Evolutionary conservation across 2,888 invertebrate species (phyloP), one percentile per base, ranked within the genome.

Genomic region (Amblyjoppa proteus): DNA sequence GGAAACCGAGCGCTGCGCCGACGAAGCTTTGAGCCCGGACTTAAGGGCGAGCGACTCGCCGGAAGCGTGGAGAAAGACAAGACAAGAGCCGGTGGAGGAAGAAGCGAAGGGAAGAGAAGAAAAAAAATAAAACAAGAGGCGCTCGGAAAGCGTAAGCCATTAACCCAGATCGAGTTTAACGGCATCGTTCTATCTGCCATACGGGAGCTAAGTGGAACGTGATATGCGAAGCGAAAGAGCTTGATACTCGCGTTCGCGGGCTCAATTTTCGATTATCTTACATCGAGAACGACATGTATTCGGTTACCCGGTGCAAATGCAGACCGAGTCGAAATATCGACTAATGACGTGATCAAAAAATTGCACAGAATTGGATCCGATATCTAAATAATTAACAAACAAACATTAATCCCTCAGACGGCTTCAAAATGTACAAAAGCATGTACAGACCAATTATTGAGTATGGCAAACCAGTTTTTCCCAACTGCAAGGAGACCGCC

Each of bases 81-180:
- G 53, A 64, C 64, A 71, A 73, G 71, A 13, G 20, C 25, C 13
- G 6, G n/a, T 25, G 56, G 69, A 16, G 34, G 56, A 31, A 25
- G 53, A 56, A 11, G 58, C 25, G 11, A 49, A 51, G 58, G 79
- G 13, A 80, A 45, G 11, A 64, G 25, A 58, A 13, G 28, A 58
- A 58, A 11, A 11, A 58, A 56, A 56, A 20, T 20, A 56, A n/a
- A 25, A 56, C 51, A 38, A 49, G 66, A 80, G 61, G 80, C 41
- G 41, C 49, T 73, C 73, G 64, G 73, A 74, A 73, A 73, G 73
- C 71, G 73, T 73, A 80, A 80, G 66, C 64, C 80, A 80, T 69
- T 82, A 78, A 77, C 71, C 82, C 77, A 82, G 51, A 82, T 82
- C 69, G 61, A 61, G 73, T 80, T 70, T 70, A 79, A 79, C 71